phyloP scores from a whole-genome alignment of 2,797 vertebrate genomes.

The Coendou prehensilis region DNA sequence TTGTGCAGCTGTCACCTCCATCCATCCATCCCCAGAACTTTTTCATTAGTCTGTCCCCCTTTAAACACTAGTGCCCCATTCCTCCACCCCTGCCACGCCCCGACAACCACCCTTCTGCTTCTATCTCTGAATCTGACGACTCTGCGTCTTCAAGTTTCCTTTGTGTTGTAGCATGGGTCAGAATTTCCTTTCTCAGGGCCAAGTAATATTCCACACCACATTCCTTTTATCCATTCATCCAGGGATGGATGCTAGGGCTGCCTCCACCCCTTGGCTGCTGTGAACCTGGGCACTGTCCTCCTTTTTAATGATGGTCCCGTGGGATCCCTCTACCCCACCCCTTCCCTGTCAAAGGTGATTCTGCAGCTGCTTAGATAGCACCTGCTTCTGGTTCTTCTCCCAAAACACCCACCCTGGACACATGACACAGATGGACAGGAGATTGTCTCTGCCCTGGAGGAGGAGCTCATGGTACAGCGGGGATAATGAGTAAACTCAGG shows the following conservation, averaged over 20 bases:
- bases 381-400: neutral
- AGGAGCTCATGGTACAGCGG: neutral
- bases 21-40: neutral
- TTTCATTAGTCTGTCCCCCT: neutral
- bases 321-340: too few species aligned
- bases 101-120: neutral
- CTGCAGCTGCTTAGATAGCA: neutral
- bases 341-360: neutral
- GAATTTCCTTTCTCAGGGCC: neutral
- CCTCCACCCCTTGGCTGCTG: neutral
- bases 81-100: neutral
- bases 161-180: neutral
- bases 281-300: neutral
- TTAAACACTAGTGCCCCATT: neutral
- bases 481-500: neutral
- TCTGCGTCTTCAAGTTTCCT: neutral
- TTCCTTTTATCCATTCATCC: neutral
- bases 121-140: neutral
- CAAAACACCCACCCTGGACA: neutral
- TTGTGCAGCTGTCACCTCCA: fast-evolving
- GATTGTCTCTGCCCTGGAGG: neutral
- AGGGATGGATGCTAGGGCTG: neutral
- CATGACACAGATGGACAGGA: neutral
- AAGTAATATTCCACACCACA: neutral
- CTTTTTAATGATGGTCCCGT: neutral